Conservation (phyloP, 2,888 invertebrate genomes). For the Tinea trinotella region DNA sequence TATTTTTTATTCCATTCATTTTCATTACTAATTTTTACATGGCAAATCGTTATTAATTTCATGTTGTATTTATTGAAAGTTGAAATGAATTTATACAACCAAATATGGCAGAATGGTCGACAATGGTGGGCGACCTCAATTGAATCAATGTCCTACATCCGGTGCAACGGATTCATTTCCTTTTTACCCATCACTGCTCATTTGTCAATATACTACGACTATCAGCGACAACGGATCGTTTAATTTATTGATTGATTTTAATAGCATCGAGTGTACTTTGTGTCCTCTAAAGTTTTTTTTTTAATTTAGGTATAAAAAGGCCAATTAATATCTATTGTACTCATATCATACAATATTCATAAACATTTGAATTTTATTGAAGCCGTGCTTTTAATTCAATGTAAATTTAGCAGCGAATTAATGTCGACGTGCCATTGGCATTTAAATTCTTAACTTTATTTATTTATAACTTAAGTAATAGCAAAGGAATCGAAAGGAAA, state of each 20-base stretch:
- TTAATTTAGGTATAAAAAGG: background rate
- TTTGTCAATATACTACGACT: constrained; percentile 38
- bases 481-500: no score
- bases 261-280: background rate
- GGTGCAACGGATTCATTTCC: constrained; percentile 67
- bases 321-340: no score
- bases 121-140: constrained; percentile 44
- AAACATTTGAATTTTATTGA: no score
- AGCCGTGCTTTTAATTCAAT: no score
- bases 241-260: constrained; percentile 54
- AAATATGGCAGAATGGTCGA: constrained; percentile 32
- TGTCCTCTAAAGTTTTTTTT: background rate
- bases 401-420: no score
- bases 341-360: no score
- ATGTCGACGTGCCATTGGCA: no score
- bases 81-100: constrained; percentile 23
- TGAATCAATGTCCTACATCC: constrained; percentile 70
- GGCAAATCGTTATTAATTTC: no score
- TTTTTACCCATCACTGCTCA: constrained; percentile 57
- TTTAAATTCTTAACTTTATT: no score
- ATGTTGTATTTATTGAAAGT: constrained; percentile 34
- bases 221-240: constrained; percentile 32
- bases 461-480: no score
- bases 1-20: no score
- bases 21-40: no score